These are phyloP conservation scores for Beroe ovata DNA, from an alignment of 37 sponge, comb jelly and placozoan species.

Conservation along the genomic window DNA sequence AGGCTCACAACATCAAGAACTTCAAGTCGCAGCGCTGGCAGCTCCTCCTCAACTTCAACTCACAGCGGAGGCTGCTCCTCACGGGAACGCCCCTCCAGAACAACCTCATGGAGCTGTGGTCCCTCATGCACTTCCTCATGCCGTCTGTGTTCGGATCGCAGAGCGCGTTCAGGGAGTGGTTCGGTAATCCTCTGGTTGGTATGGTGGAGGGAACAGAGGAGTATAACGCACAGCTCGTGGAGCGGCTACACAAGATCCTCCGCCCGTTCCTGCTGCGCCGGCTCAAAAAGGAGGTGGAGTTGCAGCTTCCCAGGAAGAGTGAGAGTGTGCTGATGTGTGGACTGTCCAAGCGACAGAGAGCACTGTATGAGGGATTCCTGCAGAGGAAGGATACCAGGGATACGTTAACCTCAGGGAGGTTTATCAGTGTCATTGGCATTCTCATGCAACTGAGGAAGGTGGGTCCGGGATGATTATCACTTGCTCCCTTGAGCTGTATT, in stretches of 20 bases:
- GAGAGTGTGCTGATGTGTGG: constrained; percentile 88
- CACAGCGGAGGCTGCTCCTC: constrained; percentile 88
- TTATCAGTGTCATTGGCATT: constrained; percentile 96
- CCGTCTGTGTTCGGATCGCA: constrained; percentile 95
- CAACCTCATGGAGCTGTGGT: constrained; percentile 99
- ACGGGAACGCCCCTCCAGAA: constrained; percentile 99
- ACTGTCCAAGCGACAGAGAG: constrained; percentile 93
- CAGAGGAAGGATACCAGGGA: constrained; percentile 70
- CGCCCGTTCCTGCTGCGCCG: constrained; percentile 95
- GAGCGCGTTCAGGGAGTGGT: constrained; percentile 98
- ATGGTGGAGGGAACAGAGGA: constrained; percentile 99
- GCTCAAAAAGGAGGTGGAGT: constrained; percentile 93
- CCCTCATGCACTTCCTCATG: constrained; percentile 99
- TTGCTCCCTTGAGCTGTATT: too few species aligned
- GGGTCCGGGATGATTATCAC: too few species aligned
- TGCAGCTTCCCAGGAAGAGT: constrained; percentile 96
- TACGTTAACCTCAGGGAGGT: constrained; percentile 61
- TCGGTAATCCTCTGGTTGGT: constrained; percentile 96
- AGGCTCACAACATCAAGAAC: constrained; percentile 99
- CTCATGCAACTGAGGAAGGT: constrained; percentile 99
- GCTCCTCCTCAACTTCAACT: constrained; percentile 91
- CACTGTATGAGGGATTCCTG: constrained; percentile 98
- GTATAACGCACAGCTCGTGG: constrained; percentile 90
- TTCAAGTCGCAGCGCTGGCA: constrained; percentile 99
- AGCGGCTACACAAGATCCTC: constrained; percentile 92